Conservation (phyloP, 2,888 invertebrate genomes). For the Nymphalis polychloros region DNA sequence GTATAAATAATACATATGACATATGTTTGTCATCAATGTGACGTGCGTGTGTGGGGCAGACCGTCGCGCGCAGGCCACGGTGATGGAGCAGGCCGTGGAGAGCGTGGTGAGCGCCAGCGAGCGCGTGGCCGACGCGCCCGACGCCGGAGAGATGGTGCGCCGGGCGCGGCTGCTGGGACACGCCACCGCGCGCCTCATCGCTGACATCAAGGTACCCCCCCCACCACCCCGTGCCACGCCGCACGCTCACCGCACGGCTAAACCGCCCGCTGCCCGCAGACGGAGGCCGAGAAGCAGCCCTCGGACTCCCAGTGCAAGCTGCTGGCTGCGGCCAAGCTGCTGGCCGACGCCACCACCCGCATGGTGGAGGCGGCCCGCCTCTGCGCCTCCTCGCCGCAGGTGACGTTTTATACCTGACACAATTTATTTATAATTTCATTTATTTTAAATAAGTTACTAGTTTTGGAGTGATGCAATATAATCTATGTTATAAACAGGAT, state of each 20-base stretch:
- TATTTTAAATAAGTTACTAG: no score
- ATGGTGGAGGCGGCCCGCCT: slow-evolving; percentile 98
- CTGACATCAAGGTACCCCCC: slow-evolving; percentile 89
- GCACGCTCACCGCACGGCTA: no score
- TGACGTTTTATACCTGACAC: slow-evolving; percentile 32
- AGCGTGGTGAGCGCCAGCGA: slow-evolving; percentile 95
- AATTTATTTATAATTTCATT: neutral
- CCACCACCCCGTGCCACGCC: no score
- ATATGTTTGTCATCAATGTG: neutral
- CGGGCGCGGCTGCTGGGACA: slow-evolving; percentile 95
- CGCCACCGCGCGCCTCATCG: slow-evolving; percentile 96
- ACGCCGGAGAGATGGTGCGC: slow-evolving; percentile 96
- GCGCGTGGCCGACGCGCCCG: slow-evolving; percentile 91
- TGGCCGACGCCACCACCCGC: slow-evolving; percentile 97
- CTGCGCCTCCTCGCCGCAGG: slow-evolving; percentile 90
- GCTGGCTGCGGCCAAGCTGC: slow-evolving; percentile 95
- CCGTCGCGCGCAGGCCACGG: slow-evolving; percentile 83
- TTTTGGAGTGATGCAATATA: neutral
- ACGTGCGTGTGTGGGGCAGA: slow-evolving; percentile 50
- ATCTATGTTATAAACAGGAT: slow-evolving; percentile 82
- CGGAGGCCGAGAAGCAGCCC: slow-evolving; percentile 94
- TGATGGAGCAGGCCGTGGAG: slow-evolving; percentile 92
- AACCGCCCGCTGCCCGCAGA: slow-evolving; percentile 47
- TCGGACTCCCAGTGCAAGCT: slow-evolving; percentile 94
- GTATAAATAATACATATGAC: no score